These are phyloP conservation scores for Alethe diademata DNA, from an alignment of 2,113 vertebrate genomes.

Conservation along the genomic window DNA sequence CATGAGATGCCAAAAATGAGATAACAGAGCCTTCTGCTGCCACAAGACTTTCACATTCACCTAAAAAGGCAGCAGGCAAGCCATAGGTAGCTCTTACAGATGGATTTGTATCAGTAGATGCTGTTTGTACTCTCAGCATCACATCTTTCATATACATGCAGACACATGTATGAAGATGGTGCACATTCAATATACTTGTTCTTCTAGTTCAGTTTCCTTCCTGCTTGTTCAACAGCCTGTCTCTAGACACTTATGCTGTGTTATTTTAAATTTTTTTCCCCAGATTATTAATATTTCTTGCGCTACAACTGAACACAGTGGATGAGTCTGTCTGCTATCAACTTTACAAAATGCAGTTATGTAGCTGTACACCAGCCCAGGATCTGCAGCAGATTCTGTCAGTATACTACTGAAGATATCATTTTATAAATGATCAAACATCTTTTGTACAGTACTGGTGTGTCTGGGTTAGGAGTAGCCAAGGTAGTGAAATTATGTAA, in stretches of 20 bases:
- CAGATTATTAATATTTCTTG: neutral
- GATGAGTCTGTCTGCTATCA: neutral
- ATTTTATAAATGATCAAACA: conserved; percentile 16
- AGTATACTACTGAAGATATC: neutral
- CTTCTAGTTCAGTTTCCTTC: neutral
- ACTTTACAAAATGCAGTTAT: neutral
- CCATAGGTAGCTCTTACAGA: neutral
- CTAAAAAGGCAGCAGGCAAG: neutral
- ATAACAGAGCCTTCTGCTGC: neutral
- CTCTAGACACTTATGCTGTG: neutral
- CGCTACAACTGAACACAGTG: neutral
- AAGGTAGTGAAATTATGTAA: neutral
- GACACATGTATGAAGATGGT: neutral
- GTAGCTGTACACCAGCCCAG: neutral
- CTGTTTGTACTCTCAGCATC: neutral
- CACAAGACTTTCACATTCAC: neutral
- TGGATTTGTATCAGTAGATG: neutral
- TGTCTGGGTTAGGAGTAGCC: neutral
- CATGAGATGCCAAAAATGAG: neutral
- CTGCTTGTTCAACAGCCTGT: neutral
- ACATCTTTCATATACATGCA: neutral
- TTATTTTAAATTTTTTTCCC: neutral
- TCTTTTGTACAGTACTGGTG: neutral
- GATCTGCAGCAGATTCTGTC: neutral
- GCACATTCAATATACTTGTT: neutral